Conservation (phyloP, 1,140 invertebrate species). For the Anthonomus grandis region DNA sequence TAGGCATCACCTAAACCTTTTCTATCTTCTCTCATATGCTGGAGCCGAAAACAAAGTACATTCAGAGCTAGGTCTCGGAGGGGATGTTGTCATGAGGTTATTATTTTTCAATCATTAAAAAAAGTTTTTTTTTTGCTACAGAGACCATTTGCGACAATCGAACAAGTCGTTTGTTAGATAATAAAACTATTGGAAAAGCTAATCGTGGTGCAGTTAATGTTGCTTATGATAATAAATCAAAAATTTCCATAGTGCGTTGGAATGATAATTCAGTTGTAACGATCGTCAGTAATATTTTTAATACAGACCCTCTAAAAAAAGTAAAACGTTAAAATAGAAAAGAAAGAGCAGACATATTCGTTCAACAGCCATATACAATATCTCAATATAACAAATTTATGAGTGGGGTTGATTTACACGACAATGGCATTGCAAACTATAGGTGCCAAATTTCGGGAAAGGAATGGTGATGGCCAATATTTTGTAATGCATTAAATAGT, state of each 20-base stretch:
- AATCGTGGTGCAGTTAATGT: not conserved
- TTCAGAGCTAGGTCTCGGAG: constrained; percentile 17
- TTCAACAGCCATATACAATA: too few relatives aligned
- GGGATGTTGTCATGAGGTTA: constrained; percentile 16
- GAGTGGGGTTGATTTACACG: too few relatives aligned
- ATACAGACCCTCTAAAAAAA: too few relatives aligned
- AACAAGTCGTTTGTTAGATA: constrained; percentile 1
- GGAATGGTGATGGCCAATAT: too few relatives aligned
- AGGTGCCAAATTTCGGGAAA: too few relatives aligned
- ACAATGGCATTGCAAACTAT: too few relatives aligned
- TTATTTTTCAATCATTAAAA: constrained; percentile 20
- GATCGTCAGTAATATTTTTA: too few relatives aligned
- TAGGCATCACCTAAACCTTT: too few relatives aligned
- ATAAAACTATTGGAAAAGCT: not conserved
- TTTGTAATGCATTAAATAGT: too few relatives aligned
- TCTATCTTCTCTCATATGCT: constrained; percentile 16
- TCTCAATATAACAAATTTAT: too few relatives aligned
- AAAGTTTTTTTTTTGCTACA: constrained; percentile 14
- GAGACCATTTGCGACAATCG: constrained; percentile 22
- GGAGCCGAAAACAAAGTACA: constrained; percentile 1
- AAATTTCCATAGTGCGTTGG: not conserved
- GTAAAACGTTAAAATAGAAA: too few relatives aligned
- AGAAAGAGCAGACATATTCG: too few relatives aligned
- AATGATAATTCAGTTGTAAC: not conserved
- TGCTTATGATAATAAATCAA: not conserved